Evolutionary conservation across 1,140 invertebrate species (phyloP).

Genomic region (Ostrea edulis): DNA sequence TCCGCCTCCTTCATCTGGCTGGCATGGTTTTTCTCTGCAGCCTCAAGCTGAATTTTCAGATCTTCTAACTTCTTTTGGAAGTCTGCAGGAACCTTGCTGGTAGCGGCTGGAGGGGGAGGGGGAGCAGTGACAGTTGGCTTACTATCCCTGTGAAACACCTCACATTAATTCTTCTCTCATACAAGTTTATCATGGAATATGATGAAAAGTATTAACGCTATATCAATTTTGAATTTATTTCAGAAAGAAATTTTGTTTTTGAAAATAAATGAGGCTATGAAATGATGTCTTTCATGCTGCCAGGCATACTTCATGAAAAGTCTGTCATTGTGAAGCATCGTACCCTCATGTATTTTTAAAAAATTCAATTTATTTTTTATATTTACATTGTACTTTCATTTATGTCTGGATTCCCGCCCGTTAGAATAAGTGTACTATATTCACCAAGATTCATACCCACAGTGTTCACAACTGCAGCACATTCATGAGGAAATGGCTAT

Average conservation of each 20-base stretch:
- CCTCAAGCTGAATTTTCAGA: conserved; percentile 40
- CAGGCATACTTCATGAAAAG: not conserved
- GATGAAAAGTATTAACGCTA: too few relatives aligned
- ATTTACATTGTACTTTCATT: too few relatives aligned
- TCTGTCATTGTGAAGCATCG: not conserved
- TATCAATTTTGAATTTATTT: not conserved
- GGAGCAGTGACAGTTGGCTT: conserved; percentile 29
- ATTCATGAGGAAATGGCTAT: too few relatives aligned
- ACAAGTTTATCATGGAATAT: too few relatives aligned
- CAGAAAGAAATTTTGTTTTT: not conserved
- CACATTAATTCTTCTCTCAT: not conserved
- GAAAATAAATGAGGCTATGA: not conserved
- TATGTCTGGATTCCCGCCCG: too few relatives aligned
- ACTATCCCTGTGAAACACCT: conserved; percentile 53
- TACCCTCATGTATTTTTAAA: too few relatives aligned
- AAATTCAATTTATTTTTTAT: too few relatives aligned
- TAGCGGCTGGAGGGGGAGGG: conserved; percentile 40
- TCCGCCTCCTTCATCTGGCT: conserved; percentile 37
- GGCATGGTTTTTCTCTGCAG: conserved; percentile 46
- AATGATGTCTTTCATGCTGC: too few relatives aligned
- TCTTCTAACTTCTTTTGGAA: conserved; percentile 53
- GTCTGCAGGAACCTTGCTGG: conserved; percentile 44
- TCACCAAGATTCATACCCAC: too few relatives aligned
- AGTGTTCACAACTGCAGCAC: too few relatives aligned
- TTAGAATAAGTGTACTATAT: too few relatives aligned